These are phyloP conservation scores for Metopia argyrocephala DNA, from an alignment of 2,888 invertebrate species.

Conservation along the genomic window DNA sequence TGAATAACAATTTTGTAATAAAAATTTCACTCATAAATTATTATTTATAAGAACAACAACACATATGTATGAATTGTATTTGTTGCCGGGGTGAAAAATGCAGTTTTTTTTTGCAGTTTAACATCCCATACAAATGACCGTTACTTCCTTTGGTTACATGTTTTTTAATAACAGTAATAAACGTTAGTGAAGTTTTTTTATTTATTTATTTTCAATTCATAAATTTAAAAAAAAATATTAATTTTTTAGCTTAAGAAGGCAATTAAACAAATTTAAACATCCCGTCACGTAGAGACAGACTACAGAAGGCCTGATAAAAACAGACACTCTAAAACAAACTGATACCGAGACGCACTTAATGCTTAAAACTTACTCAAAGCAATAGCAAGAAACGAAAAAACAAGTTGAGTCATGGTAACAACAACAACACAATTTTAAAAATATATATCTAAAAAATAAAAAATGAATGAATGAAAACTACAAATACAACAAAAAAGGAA, in stretches of 20 bases:
- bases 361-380: not conserved
- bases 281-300: constrained; percentile 73
- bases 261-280: constrained; percentile 75
- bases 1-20: too few species aligned
- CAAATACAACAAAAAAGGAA: not conserved
- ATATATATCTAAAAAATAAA: not conserved
- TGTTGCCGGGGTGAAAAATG: not conserved
- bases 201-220: not conserved
- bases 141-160: constrained; percentile 67
- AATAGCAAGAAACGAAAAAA: constrained; percentile 15
- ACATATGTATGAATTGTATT: not conserved
- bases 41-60: constrained; percentile 4
- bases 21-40: too few species aligned
- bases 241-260: constrained; percentile 74
- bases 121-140: constrained; percentile 62
- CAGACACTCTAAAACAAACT: not conserved
- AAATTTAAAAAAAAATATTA: constrained; percentile 66
- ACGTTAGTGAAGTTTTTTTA: constrained; percentile 38
- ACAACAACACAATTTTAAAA: not conserved
- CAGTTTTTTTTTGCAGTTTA: constrained; percentile 42
- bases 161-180: constrained; percentile 60
- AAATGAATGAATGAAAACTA: not conserved
- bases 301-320: constrained; percentile 22
- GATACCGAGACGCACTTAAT: not conserved
- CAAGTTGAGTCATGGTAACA: constrained; percentile 52